Conservation (phyloP, 1,140 invertebrate genomes). For the Drosophila nasuta region DNA sequence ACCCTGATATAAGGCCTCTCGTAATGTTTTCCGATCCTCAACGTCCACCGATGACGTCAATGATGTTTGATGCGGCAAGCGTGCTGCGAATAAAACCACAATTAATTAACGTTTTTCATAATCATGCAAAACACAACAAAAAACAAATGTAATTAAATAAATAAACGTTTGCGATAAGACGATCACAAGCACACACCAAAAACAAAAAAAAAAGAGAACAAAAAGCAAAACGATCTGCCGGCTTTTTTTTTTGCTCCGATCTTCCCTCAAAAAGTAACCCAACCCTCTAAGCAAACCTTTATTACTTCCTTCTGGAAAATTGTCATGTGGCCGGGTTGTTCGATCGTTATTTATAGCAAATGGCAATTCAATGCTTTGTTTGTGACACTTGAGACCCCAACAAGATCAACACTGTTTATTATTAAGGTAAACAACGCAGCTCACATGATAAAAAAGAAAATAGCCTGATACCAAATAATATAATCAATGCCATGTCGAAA, state of each 20-base stretch:
- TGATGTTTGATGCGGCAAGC: constrained; percentile 84
- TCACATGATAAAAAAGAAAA: too few species aligned
- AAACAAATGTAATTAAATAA: constrained; percentile 12
- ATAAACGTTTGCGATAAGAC: constrained; percentile 45
- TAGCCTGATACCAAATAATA: too few species aligned
- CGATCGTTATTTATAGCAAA: constrained; percentile 27
- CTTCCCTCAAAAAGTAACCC: neutral
- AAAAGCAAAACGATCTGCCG: constrained; percentile 8
- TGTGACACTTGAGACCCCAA: constrained; percentile 11
- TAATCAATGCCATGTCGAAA: too few species aligned
- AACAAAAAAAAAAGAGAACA: constrained; percentile 1
- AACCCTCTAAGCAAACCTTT: neutral
- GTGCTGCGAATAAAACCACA: constrained; percentile 61
- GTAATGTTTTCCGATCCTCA: constrained; percentile 85
- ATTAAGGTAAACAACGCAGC: neutral
- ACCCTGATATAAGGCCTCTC: constrained; percentile 92
- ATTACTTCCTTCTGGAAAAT: constrained; percentile 1
- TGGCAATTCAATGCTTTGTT: constrained; percentile 13
- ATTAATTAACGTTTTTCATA: constrained; percentile 17
- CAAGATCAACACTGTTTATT: neutral
- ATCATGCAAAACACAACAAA: constrained; percentile 5
- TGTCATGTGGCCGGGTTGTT: neutral
- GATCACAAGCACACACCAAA: neutral
- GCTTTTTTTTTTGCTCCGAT: neutral
- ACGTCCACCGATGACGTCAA: constrained; percentile 83